phyloP scores from a whole-genome alignment of 2,113 vertebrate genomes.

The Lanius ludovicianus region DNA sequence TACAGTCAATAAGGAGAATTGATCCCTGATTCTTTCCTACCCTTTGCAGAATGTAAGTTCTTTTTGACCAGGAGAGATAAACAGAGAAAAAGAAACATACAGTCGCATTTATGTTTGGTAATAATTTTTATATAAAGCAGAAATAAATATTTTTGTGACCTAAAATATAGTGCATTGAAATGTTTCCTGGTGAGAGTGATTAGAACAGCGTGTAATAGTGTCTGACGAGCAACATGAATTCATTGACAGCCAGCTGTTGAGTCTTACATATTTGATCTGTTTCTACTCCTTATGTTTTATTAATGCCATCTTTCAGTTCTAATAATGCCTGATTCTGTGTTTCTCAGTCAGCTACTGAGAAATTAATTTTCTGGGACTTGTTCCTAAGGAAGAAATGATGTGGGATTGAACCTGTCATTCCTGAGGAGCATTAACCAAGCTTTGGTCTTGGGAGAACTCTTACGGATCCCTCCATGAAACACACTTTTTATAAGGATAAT shows the following conservation, averaged over 20 bases:
- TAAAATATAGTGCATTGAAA: background rate
- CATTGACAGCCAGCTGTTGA: slow-evolving; percentile 27
- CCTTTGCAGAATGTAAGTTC: background rate
- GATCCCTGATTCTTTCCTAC: background rate
- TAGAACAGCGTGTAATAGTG: background rate
- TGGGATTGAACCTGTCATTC: background rate
- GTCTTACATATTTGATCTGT: slow-evolving; percentile 37
- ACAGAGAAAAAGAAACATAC: background rate
- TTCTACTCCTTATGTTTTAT: slow-evolving; percentile 22
- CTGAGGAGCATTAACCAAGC: background rate
- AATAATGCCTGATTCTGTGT: background rate
- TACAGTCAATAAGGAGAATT: background rate
- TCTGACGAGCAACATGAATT: slow-evolving; percentile 10
- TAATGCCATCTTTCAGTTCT: background rate
- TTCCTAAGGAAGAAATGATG: background rate
- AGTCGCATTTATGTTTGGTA: background rate
- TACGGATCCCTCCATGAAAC: background rate
- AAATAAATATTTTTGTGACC: slow-evolving; percentile 38
- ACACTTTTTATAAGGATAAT: background rate
- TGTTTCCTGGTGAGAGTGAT: background rate
- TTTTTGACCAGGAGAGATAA: background rate
- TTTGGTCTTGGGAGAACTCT: background rate
- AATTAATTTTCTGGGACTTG: background rate
- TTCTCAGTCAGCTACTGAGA: slow-evolving; percentile 13
- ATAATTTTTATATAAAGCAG: background rate